These are phyloP conservation scores for Cyprinella venusta DNA, from an alignment of 2,797 vertebrate species.

Conservation along the genomic window DNA sequence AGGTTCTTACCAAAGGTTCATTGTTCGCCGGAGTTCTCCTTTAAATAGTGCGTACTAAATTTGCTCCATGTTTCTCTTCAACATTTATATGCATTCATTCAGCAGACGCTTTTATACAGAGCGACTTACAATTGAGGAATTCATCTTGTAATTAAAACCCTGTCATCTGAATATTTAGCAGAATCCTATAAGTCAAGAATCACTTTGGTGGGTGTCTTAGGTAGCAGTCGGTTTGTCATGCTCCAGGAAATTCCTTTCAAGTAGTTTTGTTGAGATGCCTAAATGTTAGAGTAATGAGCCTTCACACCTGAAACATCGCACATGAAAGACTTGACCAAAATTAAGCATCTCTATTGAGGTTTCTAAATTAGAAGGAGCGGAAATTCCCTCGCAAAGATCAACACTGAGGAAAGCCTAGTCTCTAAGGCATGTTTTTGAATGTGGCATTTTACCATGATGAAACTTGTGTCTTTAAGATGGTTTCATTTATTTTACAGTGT, in stretches of 20 bases:
- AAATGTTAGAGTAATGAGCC: conserved; percentile 62
- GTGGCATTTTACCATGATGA: conserved; percentile 15
- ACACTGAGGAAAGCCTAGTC: background rate
- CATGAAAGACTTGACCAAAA: conserved; percentile 66
- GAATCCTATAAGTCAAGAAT: background rate
- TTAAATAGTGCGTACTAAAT: background rate
- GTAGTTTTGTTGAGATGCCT: conserved; percentile 11
- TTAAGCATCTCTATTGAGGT: conserved; percentile 64
- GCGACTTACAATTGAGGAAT: background rate
- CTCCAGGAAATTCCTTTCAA: conserved; percentile 36
- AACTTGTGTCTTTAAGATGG: conserved; percentile 24
- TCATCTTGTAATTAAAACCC: conserved; percentile 7
- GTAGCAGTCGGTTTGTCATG: background rate
- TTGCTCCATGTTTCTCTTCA: background rate
- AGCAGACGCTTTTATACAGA: background rate
- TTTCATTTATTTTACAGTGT: background rate
- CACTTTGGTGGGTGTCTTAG: background rate
- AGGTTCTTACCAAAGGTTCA: too few relatives aligned
- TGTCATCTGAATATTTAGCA: background rate
- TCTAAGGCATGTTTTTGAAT: conserved; percentile 15
- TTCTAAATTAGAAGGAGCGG: conserved; percentile 60
- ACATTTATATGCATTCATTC: background rate
- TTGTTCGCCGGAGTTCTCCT: too few relatives aligned
- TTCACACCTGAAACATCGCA: conserved; percentile 58
- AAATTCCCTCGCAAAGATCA: conserved; percentile 62